Evolutionary conservation across 2,797 vertebrate genomes (phyloP).

Genomic region (Halcyon badia): DNA sequence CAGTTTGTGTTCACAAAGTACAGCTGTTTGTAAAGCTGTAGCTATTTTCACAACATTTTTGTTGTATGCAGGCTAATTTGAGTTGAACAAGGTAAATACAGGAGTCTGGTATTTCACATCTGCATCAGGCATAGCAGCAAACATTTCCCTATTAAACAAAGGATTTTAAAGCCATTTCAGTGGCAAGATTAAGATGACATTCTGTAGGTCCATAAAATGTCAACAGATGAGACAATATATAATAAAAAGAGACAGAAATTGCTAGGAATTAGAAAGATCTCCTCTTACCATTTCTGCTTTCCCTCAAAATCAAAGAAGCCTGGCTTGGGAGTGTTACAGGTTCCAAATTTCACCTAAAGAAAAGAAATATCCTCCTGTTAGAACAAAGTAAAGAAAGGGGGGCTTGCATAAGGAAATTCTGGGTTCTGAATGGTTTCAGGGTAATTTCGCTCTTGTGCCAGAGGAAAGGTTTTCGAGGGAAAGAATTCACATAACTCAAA

Average conservation of each 20-base stretch:
- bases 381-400: background rate
- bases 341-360: constrained; percentile 93
- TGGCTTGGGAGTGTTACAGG: constrained; percentile 93
- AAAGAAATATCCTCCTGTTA: constrained; percentile 12
- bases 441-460: background rate
- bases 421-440: background rate
- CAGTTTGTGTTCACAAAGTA: background rate
- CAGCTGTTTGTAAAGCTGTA: background rate
- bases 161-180: background rate
- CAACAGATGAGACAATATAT: background rate
- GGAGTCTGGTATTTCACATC: background rate
- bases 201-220: background rate
- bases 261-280: constrained; percentile 33
- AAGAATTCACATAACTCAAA: background rate
- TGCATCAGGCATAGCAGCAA: background rate
- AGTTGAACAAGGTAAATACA: background rate
- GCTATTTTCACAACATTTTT: background rate
- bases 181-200: background rate
- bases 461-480: background rate
- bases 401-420: background rate
- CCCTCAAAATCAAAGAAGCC: constrained; percentile 98
- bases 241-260: constrained; percentile 34
- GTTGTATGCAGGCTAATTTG: background rate
- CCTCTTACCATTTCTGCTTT: constrained; percentile 96
- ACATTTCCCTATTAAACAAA: background rate